A percentile compares a stretch with the other conserved stretches of the same genome.
These are phyloP conservation scores for Dascillus cervinus DNA, from an alignment of 2,888 invertebrate species.

Conservation along the genomic window DNA sequence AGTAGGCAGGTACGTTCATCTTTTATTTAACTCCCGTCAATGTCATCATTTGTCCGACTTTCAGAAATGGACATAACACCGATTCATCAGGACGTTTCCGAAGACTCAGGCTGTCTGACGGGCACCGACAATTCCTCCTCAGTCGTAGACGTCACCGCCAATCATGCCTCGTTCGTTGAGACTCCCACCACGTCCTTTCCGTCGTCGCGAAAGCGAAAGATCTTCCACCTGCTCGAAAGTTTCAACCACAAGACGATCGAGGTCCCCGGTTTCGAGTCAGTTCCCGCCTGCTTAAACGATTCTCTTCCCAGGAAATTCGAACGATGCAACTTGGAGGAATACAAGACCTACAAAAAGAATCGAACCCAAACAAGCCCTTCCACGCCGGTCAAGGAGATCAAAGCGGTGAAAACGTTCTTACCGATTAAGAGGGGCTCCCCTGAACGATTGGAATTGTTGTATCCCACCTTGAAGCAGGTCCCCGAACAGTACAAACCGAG, in stretches of 20 bases:
- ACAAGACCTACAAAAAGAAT: too few relatives aligned
- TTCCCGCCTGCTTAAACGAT: constrained; percentile 32
- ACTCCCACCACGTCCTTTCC: constrained; percentile 11
- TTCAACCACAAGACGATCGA: too few relatives aligned
- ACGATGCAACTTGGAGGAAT: constrained; percentile 22
- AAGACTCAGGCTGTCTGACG: constrained; percentile 18
- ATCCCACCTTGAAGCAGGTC: constrained; percentile 25
- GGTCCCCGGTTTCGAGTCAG: too few relatives aligned
- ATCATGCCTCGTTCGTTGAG: constrained; percentile 6
- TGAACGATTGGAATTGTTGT: constrained; percentile 32
- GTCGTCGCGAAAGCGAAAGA: constrained; percentile 28
- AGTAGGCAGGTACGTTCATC: too few relatives aligned
- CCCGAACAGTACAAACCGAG: constrained; percentile 9
- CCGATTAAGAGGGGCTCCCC: constrained; percentile 25
- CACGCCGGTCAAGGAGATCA: too few relatives aligned
- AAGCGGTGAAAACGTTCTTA: too few relatives aligned
- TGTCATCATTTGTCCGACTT: too few relatives aligned
- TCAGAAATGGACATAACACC: constrained; percentile 10
- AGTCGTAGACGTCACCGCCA: constrained; percentile 7
- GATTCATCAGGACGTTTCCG: constrained; percentile 6
- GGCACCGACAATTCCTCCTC: constrained; percentile 6
- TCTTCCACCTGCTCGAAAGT: too few relatives aligned
- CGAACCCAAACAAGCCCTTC: too few relatives aligned
- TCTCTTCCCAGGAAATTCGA: constrained; percentile 30
- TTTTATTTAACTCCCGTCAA: too few relatives aligned